These are phyloP conservation scores for Podilymbus podiceps DNA, from an alignment of 2,113 vertebrate species.

Conservation along the genomic window DNA sequence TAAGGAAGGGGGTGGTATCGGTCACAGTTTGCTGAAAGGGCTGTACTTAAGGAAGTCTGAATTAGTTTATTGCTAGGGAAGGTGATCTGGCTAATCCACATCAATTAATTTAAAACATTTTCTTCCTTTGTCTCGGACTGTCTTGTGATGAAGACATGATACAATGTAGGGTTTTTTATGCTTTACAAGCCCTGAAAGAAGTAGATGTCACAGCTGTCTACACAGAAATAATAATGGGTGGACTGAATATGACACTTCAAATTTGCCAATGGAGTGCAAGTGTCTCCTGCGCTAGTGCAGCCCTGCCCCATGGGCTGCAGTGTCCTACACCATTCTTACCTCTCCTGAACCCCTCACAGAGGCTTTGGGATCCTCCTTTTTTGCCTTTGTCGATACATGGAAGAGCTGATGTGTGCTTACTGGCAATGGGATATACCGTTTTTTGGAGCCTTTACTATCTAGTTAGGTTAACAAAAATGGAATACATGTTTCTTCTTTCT, in stretches of 20 bases:
- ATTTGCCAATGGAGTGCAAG: not conserved
- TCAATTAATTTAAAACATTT: not conserved
- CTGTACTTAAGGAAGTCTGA: not conserved
- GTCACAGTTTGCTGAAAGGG: not conserved
- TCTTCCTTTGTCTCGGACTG: not conserved
- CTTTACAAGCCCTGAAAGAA: not conserved
- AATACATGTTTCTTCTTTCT: not conserved
- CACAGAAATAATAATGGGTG: not conserved
- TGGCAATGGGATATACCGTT: not conserved
- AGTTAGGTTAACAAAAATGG: not conserved
- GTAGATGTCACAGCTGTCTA: not conserved
- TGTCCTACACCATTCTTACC: not conserved
- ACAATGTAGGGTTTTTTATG: not conserved
- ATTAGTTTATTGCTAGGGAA: not conserved
- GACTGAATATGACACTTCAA: not conserved
- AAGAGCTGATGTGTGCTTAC: not conserved
- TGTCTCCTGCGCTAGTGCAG: not conserved
- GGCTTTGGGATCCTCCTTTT: slow-evolving; percentile 4
- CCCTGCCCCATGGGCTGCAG: not conserved
- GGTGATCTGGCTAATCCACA: not conserved
- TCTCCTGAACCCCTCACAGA: not conserved
- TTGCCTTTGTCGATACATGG: not conserved
- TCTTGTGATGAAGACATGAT: not conserved
- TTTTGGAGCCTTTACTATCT: not conserved
- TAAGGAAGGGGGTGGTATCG: not conserved